Base-by-base conservation (phyloP, 2,113 vertebrate genomes). In the Lasiurus cinereus region DNA sequence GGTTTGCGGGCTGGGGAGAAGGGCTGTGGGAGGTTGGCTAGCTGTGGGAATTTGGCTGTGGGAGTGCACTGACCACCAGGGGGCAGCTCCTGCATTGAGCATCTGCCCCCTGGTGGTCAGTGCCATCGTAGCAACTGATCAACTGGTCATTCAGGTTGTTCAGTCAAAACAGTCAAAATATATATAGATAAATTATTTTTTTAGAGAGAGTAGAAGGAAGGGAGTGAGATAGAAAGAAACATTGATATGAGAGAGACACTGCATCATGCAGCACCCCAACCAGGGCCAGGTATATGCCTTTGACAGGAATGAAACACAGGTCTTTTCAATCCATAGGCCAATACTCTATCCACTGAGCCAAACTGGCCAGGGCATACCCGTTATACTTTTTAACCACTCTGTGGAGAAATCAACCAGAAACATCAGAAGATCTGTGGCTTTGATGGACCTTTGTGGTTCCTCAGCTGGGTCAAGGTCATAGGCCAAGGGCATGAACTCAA, bases 361-460 rank as follows among this genome's bases (percentile, higher is more conserved):
- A 66, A 66, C 64, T 2, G 6, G 13, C 64, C 64, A 66, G 27
- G 29, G 29, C 64, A 39, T 5, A 72, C 31, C 67, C 29, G 46
- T 33, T 84, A 27, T 5, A 62, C 16, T 54, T 89, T 80, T 85
- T 72, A 69, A 54, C 46, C 19, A 78, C 27, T 62, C 52, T n/a
- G 48, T 4, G 21, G n/a, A 94, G 54, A 94, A 88, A 74, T 6
- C 2, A 13, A 83, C 66, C 50, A 88, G 56, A 83, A 92, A 80
- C n/a, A 54, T 36, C 19, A 76, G 10, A 22, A 43, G 48, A 72
- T 74, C 70, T 83, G 16, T 31, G 22, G 54, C 33, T 92, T 73
- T 92, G n/a, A 82, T 10, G 33, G 54, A 39, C 27, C 46, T 84
- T 29, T 39, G 21, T 50, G 27, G 46, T 36, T 92, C 78, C 84